phyloP scores from a whole-genome alignment of 2,113 vertebrate species.

The Cyanoramphus novaezelandiae region DNA sequence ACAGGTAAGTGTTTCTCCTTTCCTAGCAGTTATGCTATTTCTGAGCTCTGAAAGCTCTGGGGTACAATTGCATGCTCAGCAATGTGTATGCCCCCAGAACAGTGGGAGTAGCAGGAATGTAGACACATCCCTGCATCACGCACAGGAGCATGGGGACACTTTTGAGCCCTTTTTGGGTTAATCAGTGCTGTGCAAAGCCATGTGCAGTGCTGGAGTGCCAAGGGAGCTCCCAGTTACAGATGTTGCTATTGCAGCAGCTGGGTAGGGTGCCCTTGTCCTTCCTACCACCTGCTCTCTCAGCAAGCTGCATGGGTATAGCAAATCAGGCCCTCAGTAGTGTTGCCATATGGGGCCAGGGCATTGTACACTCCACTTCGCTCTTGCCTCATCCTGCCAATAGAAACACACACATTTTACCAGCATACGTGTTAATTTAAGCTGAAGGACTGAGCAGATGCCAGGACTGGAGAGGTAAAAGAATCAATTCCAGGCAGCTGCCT shows the following conservation, averaged over 20 bases:
- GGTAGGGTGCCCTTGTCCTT: background rate
- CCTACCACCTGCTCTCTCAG: background rate
- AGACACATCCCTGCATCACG: background rate
- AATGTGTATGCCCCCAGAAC: background rate
- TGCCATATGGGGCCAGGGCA: background rate
- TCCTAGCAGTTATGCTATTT: background rate
- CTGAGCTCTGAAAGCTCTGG: background rate
- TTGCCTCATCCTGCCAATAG: background rate
- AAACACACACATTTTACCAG: background rate
- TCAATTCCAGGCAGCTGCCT: background rate
- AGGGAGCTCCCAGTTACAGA: accelerated
- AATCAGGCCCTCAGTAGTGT: accelerated
- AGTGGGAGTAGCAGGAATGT: background rate
- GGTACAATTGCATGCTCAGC: background rate
- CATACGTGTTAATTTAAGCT: background rate
- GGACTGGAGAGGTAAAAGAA: background rate
- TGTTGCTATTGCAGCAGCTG: background rate
- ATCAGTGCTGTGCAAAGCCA: background rate
- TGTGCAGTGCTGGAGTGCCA: background rate
- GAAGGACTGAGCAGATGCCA: background rate
- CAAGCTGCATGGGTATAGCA: background rate
- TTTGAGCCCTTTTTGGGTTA: background rate
- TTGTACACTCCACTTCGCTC: background rate
- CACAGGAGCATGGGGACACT: no score
- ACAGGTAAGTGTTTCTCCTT: background rate